phyloP scores from a whole-genome alignment of 2,113 vertebrate genomes.

The Porphyrio hochstetteri region DNA sequence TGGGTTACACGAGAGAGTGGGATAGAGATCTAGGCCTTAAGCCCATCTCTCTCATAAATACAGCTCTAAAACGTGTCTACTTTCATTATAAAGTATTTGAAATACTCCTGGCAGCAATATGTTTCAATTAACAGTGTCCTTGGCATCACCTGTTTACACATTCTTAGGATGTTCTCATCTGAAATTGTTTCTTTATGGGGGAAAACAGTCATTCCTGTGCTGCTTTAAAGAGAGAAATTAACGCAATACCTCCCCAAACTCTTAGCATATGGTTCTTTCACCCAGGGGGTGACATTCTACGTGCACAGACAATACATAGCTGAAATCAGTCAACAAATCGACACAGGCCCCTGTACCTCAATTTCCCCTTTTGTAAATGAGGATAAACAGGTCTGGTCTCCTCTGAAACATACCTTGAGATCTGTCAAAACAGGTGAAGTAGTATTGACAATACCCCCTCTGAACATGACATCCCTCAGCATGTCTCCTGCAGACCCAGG shows the following conservation, averaged over 20 bases:
- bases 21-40: background rate
- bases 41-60: background rate
- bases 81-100: background rate
- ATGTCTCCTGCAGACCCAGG: background rate
- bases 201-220: background rate
- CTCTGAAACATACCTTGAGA: background rate
- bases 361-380: background rate
- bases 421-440: background rate
- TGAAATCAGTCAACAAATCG: background rate
- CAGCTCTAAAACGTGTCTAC: background rate
- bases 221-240: background rate
- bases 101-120: background rate
- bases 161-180: background rate
- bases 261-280: background rate
- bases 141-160: background rate
- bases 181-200: background rate
- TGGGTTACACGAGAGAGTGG: background rate
- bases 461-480: background rate
- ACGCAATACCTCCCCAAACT: background rate
- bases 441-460: background rate
- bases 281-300: background rate
- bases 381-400: background rate
- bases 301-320: background rate
- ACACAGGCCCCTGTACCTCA: background rate
- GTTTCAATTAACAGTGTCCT: background rate